Evolutionary conservation across 1,140 invertebrate species (phyloP).

Genomic region (Bemisia tabaci): DNA sequence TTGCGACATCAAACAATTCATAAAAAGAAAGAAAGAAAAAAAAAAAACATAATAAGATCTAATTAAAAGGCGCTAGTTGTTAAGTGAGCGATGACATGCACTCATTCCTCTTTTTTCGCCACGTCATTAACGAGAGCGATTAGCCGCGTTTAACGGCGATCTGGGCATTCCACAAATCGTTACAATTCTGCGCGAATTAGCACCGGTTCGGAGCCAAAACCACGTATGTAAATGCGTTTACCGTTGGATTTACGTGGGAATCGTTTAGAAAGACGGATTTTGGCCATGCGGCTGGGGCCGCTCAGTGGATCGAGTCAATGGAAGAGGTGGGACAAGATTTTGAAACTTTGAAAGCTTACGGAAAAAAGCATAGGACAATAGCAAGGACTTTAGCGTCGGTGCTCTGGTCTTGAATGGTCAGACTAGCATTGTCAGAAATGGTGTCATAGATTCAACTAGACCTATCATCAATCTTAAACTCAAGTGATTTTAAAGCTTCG

Average conservation of each 20-base stretch:
- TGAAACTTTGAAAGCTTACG: no score
- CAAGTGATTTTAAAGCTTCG: no score
- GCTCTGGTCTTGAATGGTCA: no score
- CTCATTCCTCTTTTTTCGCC: neutral
- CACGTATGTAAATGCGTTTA: no score
- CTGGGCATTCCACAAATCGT: neutral
- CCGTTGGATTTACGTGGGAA: no score
- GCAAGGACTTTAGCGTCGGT: no score
- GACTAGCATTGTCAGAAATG: no score
- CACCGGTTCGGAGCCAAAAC: neutral
- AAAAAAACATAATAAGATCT: neutral
- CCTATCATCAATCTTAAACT: no score
- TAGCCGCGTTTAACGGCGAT: neutral
- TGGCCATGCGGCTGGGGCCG: neutral
- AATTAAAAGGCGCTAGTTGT: neutral
- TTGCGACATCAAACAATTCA: neutral
- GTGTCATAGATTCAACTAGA: no score
- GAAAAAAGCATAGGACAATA: no score
- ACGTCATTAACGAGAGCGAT: neutral
- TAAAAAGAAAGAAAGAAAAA: neutral
- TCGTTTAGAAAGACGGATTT: neutral
- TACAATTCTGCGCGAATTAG: neutral
- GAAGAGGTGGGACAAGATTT: no score
- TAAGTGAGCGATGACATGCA: neutral
- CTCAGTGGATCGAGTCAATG: no score